Evolutionary conservation across 1,140 invertebrate species (phyloP).

Genomic region (Stegodyphus dumicola): DNA sequence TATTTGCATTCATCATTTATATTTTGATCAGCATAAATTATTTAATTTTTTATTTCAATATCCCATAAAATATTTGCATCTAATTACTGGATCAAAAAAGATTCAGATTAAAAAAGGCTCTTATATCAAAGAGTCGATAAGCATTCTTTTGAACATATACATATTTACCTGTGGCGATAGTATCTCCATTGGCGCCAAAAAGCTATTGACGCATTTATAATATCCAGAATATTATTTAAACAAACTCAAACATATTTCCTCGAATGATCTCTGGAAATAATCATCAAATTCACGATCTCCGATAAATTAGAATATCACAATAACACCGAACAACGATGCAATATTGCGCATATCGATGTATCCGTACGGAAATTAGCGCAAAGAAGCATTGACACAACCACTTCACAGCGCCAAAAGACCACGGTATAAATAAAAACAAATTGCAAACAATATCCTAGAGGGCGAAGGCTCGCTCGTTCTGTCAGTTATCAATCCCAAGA

Average conservation of each 20-base stretch:
- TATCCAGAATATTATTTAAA: slow-evolving; percentile 21
- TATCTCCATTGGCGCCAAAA: slow-evolving; percentile 49
- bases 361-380: slow-evolving; percentile 35
- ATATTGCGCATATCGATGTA: slow-evolving; percentile 33
- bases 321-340: slow-evolving; percentile 9
- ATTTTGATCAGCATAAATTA: too few relatives aligned
- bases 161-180: slow-evolving; percentile 45
- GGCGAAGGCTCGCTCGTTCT: slow-evolving; percentile 44
- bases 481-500: slow-evolving; percentile 62
- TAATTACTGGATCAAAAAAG: too few relatives aligned
- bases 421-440: slow-evolving; percentile 60
- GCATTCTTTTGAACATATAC: not conserved
- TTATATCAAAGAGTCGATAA: too few relatives aligned
- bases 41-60: too few relatives aligned
- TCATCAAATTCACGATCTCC: not conserved
- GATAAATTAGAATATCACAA: slow-evolving; percentile 17
- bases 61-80: too few relatives aligned
- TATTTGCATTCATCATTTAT: too few relatives aligned
- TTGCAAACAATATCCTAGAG: slow-evolving; percentile 60
- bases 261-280: not conserved
- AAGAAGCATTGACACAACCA: slow-evolving; percentile 55
- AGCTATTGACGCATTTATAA: slow-evolving; percentile 39
- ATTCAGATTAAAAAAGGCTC: too few relatives aligned
- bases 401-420: slow-evolving; percentile 50
- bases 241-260: slow-evolving; percentile 1